Conservation (phyloP, 2,888 invertebrate genomes). For the Drosophila barbarae region DNA sequence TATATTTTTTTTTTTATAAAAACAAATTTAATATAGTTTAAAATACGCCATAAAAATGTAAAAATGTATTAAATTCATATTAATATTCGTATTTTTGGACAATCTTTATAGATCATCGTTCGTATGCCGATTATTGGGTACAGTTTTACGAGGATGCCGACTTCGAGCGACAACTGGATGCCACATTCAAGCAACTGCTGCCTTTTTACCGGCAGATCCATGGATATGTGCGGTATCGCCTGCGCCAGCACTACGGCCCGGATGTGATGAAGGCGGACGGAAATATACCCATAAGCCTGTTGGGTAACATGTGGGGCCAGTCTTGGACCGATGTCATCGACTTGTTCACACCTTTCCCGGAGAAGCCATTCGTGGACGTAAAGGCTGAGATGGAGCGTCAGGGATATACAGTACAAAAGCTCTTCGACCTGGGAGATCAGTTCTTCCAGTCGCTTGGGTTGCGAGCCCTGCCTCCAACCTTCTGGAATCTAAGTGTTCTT, state of each 20-base stretch:
- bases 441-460: conserved; percentile 91
- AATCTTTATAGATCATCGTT: conserved; percentile 82
- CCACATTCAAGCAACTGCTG: conserved; percentile 85
- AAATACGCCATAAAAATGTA: neutral
- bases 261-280: conserved; percentile 83
- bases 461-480: conserved; percentile 86
- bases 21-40: no score
- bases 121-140: conserved; percentile 86
- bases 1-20: neutral
- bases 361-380: conserved; percentile 85
- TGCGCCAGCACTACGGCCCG: conserved; percentile 86
- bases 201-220: conserved; percentile 91
- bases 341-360: conserved; percentile 86
- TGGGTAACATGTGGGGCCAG: conserved; percentile 92
- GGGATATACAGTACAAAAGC: conserved; percentile 86
- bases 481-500: conserved; percentile 92
- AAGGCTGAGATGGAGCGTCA: conserved; percentile 85
- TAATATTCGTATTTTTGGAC: neutral
- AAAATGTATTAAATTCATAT: neutral
- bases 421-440: conserved; percentile 90
- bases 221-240: conserved; percentile 87
- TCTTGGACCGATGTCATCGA: conserved; percentile 82
- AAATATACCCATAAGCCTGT: conserved; percentile 88
- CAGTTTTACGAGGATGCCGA: conserved; percentile 85
- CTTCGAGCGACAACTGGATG: conserved; percentile 85